These are phyloP conservation scores for Sipha maydis DNA, from an alignment of 2,888 invertebrate species.

Conservation along the genomic window DNA sequence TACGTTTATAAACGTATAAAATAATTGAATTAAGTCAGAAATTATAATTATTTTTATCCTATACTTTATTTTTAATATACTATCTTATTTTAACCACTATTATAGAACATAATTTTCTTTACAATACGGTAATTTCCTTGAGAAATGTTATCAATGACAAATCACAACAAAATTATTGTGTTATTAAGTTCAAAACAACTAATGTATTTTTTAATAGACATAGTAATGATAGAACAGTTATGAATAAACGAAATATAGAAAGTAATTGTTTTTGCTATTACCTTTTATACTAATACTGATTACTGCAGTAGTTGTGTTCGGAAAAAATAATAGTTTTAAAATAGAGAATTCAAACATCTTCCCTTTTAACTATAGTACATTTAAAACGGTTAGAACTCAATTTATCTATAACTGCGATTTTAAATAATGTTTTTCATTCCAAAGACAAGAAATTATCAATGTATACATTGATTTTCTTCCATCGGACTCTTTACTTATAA, in stretches of 20 bases:
- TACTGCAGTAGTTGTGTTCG: not conserved
- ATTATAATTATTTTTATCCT: too few species aligned
- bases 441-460: not conserved
- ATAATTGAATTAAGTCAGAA: too few species aligned
- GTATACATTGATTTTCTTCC: not conserved
- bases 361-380: not conserved
- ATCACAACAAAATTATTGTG: too few species aligned
- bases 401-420: not conserved
- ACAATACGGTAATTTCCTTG: too few species aligned
- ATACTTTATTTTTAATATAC: too few species aligned
- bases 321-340: not conserved
- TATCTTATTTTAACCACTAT: too few species aligned
- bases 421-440: not conserved
- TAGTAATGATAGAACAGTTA: too few species aligned
- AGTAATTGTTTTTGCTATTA: not conserved
- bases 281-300: not conserved
- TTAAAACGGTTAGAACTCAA: not conserved
- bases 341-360: not conserved
- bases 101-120: too few species aligned
- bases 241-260: not conserved
- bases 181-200: too few species aligned
- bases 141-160: too few species aligned
- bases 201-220: too few species aligned
- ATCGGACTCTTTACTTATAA: not conserved
- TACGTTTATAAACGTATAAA: too few species aligned